Evolutionary conservation across 2,888 invertebrate species (phyloP).

Genomic region (Chrysolina haemoptera): DNA sequence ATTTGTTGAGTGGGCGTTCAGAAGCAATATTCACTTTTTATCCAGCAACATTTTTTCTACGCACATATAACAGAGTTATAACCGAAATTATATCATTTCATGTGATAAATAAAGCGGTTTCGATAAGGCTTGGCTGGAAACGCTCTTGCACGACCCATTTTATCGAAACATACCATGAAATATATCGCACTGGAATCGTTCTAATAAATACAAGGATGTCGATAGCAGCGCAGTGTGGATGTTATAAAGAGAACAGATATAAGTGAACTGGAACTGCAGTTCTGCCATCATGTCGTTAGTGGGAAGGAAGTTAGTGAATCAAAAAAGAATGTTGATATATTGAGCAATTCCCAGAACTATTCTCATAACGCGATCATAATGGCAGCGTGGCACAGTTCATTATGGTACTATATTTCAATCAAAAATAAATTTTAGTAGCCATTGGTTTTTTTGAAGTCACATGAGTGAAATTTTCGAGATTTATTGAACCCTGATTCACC

Average conservation of each 20-base stretch:
- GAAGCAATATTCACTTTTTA: not conserved
- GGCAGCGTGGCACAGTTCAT: not conserved
- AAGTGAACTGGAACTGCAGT: constrained; percentile 30
- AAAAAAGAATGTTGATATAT: constrained; percentile 10
- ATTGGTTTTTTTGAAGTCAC: no score
- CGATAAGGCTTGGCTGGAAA: constrained; percentile 4
- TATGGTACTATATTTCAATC: no score
- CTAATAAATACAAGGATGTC: constrained; percentile 38
- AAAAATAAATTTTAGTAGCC: no score
- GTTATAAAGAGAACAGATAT: constrained; percentile 30
- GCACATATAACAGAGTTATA: not conserved
- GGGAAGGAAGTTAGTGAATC: constrained; percentile 7
- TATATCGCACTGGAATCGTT: constrained; percentile 38
- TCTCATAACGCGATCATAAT: not conserved
- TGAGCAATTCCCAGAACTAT: not conserved
- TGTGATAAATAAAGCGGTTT: constrained; percentile 25
- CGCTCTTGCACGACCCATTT: constrained; percentile 12
- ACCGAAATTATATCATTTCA: not conserved
- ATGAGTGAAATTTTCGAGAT: no score
- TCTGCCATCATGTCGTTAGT: constrained; percentile 16
- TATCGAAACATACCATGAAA: constrained; percentile 32
- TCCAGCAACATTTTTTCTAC: not conserved
- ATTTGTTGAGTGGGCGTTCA: no score
- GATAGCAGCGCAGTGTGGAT: constrained; percentile 34
- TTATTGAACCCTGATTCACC: no score